Percentiles rank a stretch among this genome's conserved stretches.
Conservation (phyloP, 2,113 vertebrate species). For the Ophiodon elongatus region DNA sequence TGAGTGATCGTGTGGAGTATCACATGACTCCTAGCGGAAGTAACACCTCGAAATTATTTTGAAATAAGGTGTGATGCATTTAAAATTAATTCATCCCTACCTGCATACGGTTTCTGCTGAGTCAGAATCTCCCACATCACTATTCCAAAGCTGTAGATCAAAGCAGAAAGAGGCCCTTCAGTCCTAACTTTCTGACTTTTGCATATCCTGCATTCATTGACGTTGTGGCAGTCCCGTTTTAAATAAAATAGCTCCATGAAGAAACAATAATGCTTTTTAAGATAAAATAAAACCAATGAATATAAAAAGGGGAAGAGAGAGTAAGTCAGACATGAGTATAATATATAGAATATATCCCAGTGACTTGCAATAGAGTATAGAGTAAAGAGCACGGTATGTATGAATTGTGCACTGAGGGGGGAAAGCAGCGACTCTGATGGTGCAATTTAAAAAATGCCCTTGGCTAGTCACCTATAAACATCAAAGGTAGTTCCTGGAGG, state of each 20-base stretch:
- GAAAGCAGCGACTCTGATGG: slow-evolving; percentile 22
- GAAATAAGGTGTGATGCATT: slow-evolving; percentile 13
- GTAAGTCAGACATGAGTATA: neutral
- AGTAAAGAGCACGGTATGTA: slow-evolving; percentile 11
- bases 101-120: slow-evolving; percentile 89
- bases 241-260: neutral
- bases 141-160: slow-evolving; percentile 87
- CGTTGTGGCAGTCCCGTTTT: neutral
- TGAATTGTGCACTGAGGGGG: slow-evolving; percentile 21
- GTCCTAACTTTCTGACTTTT: neutral
- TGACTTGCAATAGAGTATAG: slow-evolving; percentile 1
- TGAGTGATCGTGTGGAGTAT: neutral
- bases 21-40: slow-evolving; percentile 2
- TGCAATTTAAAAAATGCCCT: slow-evolving; percentile 42
- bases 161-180: slow-evolving; percentile 42
- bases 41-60: slow-evolving; percentile 11
- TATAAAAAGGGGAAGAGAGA: slow-evolving; percentile 12
- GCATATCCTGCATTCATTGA: slow-evolving; percentile 5
- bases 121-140: slow-evolving; percentile 92
- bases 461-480: slow-evolving; percentile 88
- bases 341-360: neutral
- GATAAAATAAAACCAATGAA: neutral
- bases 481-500: slow-evolving; percentile 85
- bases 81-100: slow-evolving; percentile 66
- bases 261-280: slow-evolving; percentile 8